Percentiles rank a stretch among this genome's conserved stretches.
phyloP scores from a whole-genome alignment of 2,797 vertebrate genomes.

The Aplochiton taeniatus region DNA sequence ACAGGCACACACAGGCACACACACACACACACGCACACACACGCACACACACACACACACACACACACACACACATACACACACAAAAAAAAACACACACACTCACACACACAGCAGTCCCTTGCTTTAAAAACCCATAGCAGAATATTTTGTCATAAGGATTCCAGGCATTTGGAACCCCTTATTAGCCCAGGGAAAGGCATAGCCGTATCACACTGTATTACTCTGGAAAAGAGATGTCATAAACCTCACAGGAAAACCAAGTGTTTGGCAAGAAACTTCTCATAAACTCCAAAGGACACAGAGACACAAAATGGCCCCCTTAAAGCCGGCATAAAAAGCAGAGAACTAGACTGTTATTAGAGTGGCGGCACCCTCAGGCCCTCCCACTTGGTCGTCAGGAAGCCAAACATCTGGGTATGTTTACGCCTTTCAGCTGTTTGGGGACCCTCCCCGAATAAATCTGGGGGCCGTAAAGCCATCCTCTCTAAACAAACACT shows the following conservation, averaged over 20 bases:
- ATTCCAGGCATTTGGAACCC: constrained; percentile 19
- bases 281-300: constrained; percentile 57
- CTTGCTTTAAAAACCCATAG: constrained; percentile 42
- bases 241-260: constrained; percentile 42
- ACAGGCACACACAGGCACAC: constrained; percentile 17
- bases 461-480: constrained; percentile 61
- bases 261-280: constrained; percentile 34
- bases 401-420: constrained; percentile 69
- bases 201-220: constrained; percentile 21
- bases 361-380: constrained; percentile 46
- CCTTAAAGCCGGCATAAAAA: constrained; percentile 38
- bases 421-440: constrained; percentile 69
- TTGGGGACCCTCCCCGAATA: constrained; percentile 58
- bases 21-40: constrained; percentile 33
- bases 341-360: constrained; percentile 56
- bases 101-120: constrained; percentile 43
- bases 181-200: constrained; percentile 5
- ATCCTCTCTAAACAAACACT: constrained; percentile 66
- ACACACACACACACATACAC: constrained; percentile 9
- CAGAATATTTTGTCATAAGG: constrained; percentile 36
- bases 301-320: constrained; percentile 61
- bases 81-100: constrained; percentile 18
- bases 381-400: constrained; percentile 27
- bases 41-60: constrained; percentile 1
- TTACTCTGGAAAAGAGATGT: constrained; percentile 31